Percentiles rank a stretch among this genome's conserved stretches.
Evolutionary conservation across 2,797 vertebrate species (phyloP).

Genomic region (Cichlasoma orientale): DNA sequence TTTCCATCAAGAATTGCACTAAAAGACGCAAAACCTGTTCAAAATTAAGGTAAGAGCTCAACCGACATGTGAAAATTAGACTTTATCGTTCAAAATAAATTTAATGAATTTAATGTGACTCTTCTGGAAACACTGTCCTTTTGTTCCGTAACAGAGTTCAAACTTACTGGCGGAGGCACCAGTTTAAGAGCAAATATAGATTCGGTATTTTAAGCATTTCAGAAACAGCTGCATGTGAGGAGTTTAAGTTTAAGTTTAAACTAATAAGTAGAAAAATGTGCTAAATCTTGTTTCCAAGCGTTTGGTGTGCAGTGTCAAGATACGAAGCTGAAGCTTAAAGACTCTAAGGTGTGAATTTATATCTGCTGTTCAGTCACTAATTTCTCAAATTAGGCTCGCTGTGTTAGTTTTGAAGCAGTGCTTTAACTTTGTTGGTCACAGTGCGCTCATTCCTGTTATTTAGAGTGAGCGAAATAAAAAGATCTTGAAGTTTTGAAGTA

Average conservation of each 20-base stretch:
- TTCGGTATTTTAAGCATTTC: background rate
- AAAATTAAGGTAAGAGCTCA: constrained; percentile 50
- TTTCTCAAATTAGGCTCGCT: background rate
- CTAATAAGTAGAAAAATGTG: background rate
- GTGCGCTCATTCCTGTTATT: background rate
- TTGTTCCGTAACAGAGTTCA: background rate
- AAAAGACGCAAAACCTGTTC: background rate
- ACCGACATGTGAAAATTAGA: background rate
- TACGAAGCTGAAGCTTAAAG: background rate
- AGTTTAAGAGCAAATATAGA: background rate
- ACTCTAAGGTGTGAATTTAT: background rate
- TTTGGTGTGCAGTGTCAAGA: background rate
- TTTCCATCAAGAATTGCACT: background rate
- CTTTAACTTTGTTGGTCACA: rapidly evolving
- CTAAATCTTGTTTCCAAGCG: background rate
- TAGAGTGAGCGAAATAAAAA: background rate
- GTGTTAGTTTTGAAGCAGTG: background rate
- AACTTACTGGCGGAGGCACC: background rate
- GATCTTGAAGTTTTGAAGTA: background rate
- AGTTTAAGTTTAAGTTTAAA: background rate
- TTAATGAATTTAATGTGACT: background rate
- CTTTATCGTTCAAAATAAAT: background rate
- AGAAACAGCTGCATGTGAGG: background rate
- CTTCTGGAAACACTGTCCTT: background rate
- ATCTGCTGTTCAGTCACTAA: background rate